These are phyloP conservation scores for Cyrtonyx montezumae DNA, from an alignment of 2,113 vertebrate genomes.

Conservation along the genomic window DNA sequence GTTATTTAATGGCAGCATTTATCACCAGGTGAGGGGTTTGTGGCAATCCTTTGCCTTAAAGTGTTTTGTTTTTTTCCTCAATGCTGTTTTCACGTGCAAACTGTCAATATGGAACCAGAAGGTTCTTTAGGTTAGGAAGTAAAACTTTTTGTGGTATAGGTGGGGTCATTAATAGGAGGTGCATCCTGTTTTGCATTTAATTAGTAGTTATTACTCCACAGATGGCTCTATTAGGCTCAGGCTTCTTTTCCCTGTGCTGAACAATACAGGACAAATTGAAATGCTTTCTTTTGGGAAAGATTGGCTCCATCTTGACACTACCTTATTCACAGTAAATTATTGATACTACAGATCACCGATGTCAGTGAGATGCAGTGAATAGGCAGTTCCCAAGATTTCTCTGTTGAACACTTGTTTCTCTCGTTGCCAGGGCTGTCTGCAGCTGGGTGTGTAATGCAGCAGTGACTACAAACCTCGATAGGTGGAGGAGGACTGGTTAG, in stretches of 20 bases:
- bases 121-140: neutral
- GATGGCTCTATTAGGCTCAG: neutral
- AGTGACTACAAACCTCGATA: neutral
- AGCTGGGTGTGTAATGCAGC: neutral
- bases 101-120: neutral
- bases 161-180: neutral
- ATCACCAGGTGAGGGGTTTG: neutral
- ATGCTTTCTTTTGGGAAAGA: neutral
- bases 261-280: neutral
- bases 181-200: neutral
- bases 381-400: neutral
- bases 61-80: neutral
- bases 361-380: neutral
- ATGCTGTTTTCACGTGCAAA: neutral
- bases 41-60: neutral
- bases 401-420: neutral
- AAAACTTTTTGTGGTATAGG: neutral
- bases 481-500: slow-evolving; percentile 34
- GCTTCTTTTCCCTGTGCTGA: neutral
- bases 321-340: neutral
- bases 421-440: neutral
- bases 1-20: neutral
- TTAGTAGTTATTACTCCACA: neutral
- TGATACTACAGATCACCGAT: neutral
- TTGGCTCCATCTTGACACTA: neutral